Conservation (phyloP, 2,888 invertebrate species). For the Drosophila meridionalis region DNA sequence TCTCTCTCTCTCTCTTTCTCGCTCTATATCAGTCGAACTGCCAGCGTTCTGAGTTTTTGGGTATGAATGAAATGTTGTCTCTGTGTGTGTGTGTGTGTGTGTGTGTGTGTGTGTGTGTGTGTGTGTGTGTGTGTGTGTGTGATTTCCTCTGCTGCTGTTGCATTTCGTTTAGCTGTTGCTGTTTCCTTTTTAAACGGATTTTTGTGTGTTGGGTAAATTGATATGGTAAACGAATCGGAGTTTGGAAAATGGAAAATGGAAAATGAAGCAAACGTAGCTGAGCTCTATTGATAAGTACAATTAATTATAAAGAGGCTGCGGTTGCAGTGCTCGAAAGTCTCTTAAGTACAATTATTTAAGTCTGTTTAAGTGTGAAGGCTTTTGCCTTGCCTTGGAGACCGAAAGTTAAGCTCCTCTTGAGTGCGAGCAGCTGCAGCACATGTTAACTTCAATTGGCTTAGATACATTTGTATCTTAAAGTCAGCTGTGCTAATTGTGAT, state of each 20-base stretch:
- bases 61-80: slow-evolving; percentile 72
- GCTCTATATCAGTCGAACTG: slow-evolving; percentile 16
- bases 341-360: slow-evolving; percentile 20
- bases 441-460: neutral
- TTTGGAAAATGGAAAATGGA: slow-evolving; percentile 30
- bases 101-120: slow-evolving; percentile 2
- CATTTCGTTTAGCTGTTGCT: slow-evolving; percentile 23
- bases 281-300: slow-evolving; percentile 53
- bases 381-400: slow-evolving; percentile 8
- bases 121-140: slow-evolving; percentile 9
- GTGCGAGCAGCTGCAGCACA: neutral
- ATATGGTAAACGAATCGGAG: slow-evolving; percentile 67
- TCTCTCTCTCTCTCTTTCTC: slow-evolving; percentile 7
- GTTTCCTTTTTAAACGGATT: slow-evolving; percentile 40
- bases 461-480: neutral
- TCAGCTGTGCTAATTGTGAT: slow-evolving; percentile 1
- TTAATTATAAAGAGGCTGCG: slow-evolving; percentile 31
- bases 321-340: slow-evolving; percentile 6
- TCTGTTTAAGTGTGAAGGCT: neutral
- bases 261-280: slow-evolving; percentile 19
- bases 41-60: slow-evolving; percentile 45
- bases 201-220: slow-evolving; percentile 67
- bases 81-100: slow-evolving; percentile 3
- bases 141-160: slow-evolving; percentile 31
- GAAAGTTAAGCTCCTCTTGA: neutral